Evolutionary conservation across 2,888 invertebrate species (phyloP).

Genomic region (Acanthopleura granulata): DNA sequence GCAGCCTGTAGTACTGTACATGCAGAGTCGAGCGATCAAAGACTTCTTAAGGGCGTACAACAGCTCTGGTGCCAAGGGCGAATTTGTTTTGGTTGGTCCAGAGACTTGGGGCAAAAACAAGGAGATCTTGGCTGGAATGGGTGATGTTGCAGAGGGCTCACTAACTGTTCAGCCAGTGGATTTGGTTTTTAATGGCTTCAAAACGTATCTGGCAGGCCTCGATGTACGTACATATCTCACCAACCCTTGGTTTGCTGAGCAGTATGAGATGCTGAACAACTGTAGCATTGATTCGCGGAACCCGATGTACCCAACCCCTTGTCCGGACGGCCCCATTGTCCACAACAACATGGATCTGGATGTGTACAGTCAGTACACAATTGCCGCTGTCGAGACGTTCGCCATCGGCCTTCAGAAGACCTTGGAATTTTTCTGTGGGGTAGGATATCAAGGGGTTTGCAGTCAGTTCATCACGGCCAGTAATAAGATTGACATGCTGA

Average conservation of each 20-base stretch:
- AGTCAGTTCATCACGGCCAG: constrained; percentile 44
- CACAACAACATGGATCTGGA: constrained; percentile 40
- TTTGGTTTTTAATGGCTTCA: constrained; percentile 26
- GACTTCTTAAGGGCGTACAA: constrained; percentile 38
- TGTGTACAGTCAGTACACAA: constrained; percentile 35
- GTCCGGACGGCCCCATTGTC: constrained; percentile 37
- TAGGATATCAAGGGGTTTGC: constrained; percentile 47
- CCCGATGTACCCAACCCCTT: constrained; percentile 23
- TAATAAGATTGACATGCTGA: constrained; percentile 39
- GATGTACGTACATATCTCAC: constrained; percentile 38
- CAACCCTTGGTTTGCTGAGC: constrained; percentile 64
- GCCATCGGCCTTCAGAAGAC: constrained; percentile 52
- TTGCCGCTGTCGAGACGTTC: constrained; percentile 57
- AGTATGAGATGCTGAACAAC: constrained; percentile 51
- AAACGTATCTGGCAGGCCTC: constrained; percentile 39
- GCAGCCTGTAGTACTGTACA: constrained; percentile 49
- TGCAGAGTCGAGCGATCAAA: constrained; percentile 28
- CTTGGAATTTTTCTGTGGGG: constrained; percentile 52
- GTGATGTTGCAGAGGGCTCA: constrained; percentile 48
- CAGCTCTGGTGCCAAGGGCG: constrained; percentile 28
- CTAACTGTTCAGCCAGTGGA: constrained; percentile 41
- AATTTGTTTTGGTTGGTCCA: constrained; percentile 56
- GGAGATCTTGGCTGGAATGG: constrained; percentile 42
- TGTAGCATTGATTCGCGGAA: constrained; percentile 46
- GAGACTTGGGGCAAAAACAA: constrained; percentile 38